phyloP scores from a whole-genome alignment of 2,888 invertebrate species.

The Lucinisca nassula region DNA sequence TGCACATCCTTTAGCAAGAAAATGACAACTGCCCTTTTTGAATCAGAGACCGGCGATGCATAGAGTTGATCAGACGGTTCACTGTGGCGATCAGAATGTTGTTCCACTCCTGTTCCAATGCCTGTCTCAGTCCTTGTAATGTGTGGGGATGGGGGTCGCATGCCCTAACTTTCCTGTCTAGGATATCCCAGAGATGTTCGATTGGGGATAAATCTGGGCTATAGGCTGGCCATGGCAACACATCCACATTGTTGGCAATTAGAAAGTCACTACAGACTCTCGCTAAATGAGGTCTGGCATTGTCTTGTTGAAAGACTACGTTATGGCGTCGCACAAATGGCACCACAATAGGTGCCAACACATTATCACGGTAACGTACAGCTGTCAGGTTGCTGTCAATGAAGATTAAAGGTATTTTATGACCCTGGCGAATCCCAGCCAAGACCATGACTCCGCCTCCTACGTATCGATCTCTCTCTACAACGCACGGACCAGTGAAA shows the following conservation, averaged over 20 bases:
- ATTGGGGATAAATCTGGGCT: slow-evolving; percentile 44
- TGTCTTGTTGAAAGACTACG: no score
- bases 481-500: background rate
- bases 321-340: background rate
- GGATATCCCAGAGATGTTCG: slow-evolving; percentile 37
- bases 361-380: no score
- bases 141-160: background rate
- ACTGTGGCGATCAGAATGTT: background rate
- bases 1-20: no score
- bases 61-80: slow-evolving; percentile 12
- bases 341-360: no score
- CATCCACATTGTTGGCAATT: no score
- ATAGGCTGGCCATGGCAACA: slow-evolving; percentile 39
- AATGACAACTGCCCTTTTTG: no score
- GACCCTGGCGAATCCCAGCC: background rate
- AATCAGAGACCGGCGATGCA: slow-evolving; percentile 15
- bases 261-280: background rate
- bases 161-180: slow-evolving; percentile 9
- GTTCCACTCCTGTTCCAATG: slow-evolving; percentile 8
- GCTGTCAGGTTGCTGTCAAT: no score
- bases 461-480: background rate
- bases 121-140: background rate
- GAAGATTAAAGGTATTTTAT: background rate
- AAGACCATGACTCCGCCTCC: background rate
- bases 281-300: no score